Conservation (phyloP, 2,113 vertebrate species). For the Micronisus gabar region DNA sequence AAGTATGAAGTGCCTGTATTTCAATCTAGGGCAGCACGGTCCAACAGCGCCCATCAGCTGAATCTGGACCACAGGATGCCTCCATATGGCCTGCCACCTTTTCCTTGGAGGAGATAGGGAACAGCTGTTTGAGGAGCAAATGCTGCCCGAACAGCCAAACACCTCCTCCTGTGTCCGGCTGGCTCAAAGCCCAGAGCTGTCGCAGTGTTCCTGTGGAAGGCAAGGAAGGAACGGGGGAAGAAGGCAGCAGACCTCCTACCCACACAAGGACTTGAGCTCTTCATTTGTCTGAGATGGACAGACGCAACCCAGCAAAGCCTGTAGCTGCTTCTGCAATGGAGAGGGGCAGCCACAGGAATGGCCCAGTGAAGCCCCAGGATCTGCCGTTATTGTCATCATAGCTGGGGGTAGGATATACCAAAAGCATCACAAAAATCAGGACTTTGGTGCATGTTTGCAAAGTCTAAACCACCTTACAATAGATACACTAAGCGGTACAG, state of each 20-base stretch:
- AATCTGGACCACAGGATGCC: constrained; percentile 55
- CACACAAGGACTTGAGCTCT: constrained; percentile 8
- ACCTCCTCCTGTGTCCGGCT: constrained; percentile 60
- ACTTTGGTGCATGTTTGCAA: neutral
- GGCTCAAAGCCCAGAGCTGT: constrained; percentile 51
- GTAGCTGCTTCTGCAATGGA: neutral
- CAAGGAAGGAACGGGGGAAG: constrained; percentile 5
- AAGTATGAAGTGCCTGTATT: neutral
- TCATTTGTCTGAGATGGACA: neutral
- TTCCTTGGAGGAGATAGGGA: constrained; percentile 57
- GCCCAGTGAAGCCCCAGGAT: neutral
- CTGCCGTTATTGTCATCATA: neutral
- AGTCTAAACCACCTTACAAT: neutral
- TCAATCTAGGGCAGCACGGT: neutral
- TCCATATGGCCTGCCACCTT: constrained; percentile 68
- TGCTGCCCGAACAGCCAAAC: constrained; percentile 45
- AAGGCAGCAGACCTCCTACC: constrained; percentile 38
- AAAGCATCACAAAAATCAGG: neutral
- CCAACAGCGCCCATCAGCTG: constrained; percentile 24
- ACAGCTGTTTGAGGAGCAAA: constrained; percentile 61
- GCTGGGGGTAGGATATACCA: neutral
- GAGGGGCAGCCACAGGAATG: neutral
- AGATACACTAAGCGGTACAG: neutral
- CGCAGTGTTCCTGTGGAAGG: neutral
- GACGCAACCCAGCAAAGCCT: neutral